These are phyloP conservation scores for Colostygia pectinataria DNA, from an alignment of 2,888 invertebrate species.

Conservation along the genomic window DNA sequence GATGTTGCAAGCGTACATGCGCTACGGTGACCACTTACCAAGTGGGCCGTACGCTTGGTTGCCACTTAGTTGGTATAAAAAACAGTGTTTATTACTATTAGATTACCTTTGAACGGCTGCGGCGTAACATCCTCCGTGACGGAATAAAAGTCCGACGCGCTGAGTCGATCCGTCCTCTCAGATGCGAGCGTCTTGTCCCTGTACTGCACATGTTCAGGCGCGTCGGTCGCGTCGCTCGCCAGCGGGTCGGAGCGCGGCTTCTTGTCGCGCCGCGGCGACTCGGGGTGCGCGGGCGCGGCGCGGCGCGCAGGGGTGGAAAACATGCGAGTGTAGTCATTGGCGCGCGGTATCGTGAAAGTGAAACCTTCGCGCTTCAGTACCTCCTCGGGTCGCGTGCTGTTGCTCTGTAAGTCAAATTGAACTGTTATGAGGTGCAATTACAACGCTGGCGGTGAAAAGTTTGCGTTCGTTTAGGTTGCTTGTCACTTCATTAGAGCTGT, in stretches of 20 bases:
- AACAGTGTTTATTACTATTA: no score
- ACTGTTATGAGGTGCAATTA: no score
- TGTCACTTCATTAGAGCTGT: no score
- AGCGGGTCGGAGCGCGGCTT: constrained; percentile 63
- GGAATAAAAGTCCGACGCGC: constrained; percentile 77
- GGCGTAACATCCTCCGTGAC: constrained; percentile 77
- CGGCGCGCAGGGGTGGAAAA: constrained; percentile 74
- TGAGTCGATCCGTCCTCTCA: constrained; percentile 64
- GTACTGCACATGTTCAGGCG: constrained; percentile 54
- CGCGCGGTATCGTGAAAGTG: constrained; percentile 84
- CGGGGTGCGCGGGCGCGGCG: constrained; percentile 69
- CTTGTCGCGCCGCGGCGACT: constrained; percentile 72
- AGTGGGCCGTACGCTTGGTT: no score
- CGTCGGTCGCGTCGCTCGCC: constrained; percentile 33
- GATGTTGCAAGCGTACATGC: no score
- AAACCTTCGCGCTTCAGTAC: constrained; percentile 68
- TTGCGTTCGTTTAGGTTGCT: no score
- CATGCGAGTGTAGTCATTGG: constrained; percentile 80
- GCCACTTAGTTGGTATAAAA: no score
- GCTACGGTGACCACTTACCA: no score
- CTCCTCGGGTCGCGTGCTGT: constrained; percentile 62
- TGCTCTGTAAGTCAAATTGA: constrained; percentile 36
- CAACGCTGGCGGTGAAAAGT: no score
- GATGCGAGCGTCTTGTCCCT: constrained; percentile 49
- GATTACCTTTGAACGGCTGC: constrained; percentile 78